Evolutionary conservation across 2,888 invertebrate genomes (phyloP), one percentile per base, ranked within the genome.

Genomic region (Horisme vitalbata): DNA sequence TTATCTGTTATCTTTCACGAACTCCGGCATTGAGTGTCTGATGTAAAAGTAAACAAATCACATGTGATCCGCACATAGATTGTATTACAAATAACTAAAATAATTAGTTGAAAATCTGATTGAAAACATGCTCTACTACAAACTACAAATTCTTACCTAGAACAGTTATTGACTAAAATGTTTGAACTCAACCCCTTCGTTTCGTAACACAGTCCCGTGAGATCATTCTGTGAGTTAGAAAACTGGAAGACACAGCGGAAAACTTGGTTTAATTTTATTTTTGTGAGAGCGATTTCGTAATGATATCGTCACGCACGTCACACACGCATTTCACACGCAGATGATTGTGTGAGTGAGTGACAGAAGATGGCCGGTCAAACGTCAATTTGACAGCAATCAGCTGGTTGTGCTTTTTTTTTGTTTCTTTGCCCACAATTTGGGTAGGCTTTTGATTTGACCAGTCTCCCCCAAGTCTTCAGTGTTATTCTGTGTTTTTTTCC

Each of bases 221-320:
- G 46, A 70, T 66, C 52, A 65, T 67, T 52, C 41, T 63, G 62
- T 41, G 52, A 44, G 38, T 48, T 44, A 35, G 37, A 55, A 41
- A 52, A 55, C 58, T 61, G 59, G 55, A 61, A 58, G 62, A 62
- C 49, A 41, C 49, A 37, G 56, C 43, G 55, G 66, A 65, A 71
- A 65, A 66, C 51, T 56, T 62, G 55, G 60, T 46, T 61, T 59
- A 58, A 58, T 63, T 58, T 48, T 65, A 59, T 57, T 67, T 15
- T 67, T 46, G 48, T n/a, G n/a, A n/a, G n/a, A n/a, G n/a, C 27
- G 56, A 71, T 83, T 81, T 83, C 82, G 81, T 83, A 83, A 81
- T 59, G 59, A 35, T 50, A 36, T 23, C 41, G 24, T 26, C 31
- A 15, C 33, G 24, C 28, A 27, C 4, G 11, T 10, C 27, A 9